Evolutionary conservation across 2,888 invertebrate species (phyloP).

Genomic region (Lochmaea capreae): DNA sequence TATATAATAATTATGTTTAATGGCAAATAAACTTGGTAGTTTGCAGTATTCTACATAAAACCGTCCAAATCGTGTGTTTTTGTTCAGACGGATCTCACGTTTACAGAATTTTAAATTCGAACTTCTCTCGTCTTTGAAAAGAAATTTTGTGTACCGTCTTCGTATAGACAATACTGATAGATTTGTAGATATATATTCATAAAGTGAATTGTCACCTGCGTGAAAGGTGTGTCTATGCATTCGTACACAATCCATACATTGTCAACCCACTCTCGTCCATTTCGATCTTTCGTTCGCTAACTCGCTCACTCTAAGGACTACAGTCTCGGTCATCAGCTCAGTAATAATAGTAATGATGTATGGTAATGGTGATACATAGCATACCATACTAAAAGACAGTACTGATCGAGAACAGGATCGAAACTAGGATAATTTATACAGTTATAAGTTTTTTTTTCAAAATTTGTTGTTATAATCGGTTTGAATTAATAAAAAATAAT

Average conservation of each 20-base stretch:
- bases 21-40: no score
- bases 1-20: no score
- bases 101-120: neutral
- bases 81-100: no score
- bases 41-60: no score
- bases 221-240: slow-evolving; percentile 54
- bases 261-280: slow-evolving; percentile 50
- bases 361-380: slow-evolving; percentile 49
- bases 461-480: no score
- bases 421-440: neutral
- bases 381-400: slow-evolving; percentile 19
- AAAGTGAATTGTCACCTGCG: slow-evolving; percentile 56
- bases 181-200: slow-evolving; percentile 48
- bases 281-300: slow-evolving; percentile 11
- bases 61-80: no score
- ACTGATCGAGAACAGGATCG: slow-evolving; percentile 18
- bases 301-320: slow-evolving; percentile 41
- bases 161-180: slow-evolving; percentile 19
- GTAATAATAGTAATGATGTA: slow-evolving; percentile 50
- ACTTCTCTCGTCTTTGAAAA: neutral
- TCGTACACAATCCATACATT: slow-evolving; percentile 53
- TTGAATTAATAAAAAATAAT: no score
- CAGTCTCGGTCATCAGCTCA: slow-evolving; percentile 45
- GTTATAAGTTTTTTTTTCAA: no score
- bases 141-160: slow-evolving; percentile 1